Percentiles rank a stretch among this genome's conserved stretches.
Evolutionary conservation across 2,797 vertebrate species (phyloP).

Genomic region (Silurus lanzhouensis): DNA sequence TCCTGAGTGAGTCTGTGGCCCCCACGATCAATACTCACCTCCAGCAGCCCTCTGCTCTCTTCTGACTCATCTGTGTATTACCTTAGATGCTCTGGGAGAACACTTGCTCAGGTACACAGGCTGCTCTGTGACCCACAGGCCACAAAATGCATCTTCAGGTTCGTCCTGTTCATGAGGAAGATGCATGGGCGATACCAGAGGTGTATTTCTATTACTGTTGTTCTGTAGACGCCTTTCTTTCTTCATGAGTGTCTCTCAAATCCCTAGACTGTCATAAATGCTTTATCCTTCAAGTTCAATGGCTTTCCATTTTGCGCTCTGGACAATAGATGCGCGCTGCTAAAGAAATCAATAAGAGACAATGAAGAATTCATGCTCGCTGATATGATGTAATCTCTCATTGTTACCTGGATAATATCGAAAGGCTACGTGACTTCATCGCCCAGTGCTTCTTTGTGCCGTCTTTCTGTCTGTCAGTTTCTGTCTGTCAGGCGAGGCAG

Average conservation of each 20-base stretch:
- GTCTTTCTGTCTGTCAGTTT: conserved; percentile 30
- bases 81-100: conserved; percentile 38
- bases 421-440: conserved; percentile 41
- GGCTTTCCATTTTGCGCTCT: conserved; percentile 49
- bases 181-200: neutral
- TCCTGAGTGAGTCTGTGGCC: conserved; percentile 44
- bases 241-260: conserved; percentile 50
- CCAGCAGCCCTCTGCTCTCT: conserved; percentile 26
- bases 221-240: conserved; percentile 26
- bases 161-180: conserved; percentile 8
- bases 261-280: conserved; percentile 44
- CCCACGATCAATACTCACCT: conserved; percentile 52
- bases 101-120: conserved; percentile 26
- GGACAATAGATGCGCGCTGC: conserved; percentile 47
- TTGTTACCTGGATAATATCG: conserved; percentile 56
- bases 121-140: conserved; percentile 16
- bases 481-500: conserved; percentile 16
- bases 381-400: conserved; percentile 58
- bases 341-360: conserved; percentile 56
- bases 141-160: neutral
- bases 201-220: conserved; percentile 26
- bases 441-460: conserved; percentile 31
- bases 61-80: conserved; percentile 41
- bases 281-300: conserved; percentile 48
- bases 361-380: conserved; percentile 55